Evolutionary conservation across 2,113 vertebrate genomes (phyloP).

Genomic region (Neodontobutis hainanensis): DNA sequence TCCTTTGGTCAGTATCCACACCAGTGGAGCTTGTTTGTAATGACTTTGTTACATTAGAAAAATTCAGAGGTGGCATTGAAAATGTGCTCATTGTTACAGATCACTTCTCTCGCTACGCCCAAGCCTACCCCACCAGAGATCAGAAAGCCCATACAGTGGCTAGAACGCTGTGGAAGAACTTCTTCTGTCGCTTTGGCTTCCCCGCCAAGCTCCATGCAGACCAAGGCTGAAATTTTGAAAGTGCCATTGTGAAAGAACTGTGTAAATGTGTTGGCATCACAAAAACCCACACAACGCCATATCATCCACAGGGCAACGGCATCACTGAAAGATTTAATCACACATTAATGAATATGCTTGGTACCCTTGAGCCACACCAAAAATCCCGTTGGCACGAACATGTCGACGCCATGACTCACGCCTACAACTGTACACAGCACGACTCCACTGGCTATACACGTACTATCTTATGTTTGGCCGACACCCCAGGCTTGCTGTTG

Average conservation of each 20-base stretch:
- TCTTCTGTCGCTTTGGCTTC: slow-evolving; percentile 18
- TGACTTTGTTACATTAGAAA: slow-evolving; percentile 27
- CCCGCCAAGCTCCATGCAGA: slow-evolving; percentile 19
- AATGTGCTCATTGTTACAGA: slow-evolving; percentile 27
- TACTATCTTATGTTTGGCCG: slow-evolving; percentile 16
- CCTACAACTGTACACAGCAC: slow-evolving; percentile 4
- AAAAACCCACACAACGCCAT: too few species aligned
- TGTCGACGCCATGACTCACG: slow-evolving; percentile 13
- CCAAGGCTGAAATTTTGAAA: slow-evolving; percentile 26
- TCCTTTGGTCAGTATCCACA: slow-evolving; percentile 16
- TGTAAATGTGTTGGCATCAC: slow-evolving; percentile 17
- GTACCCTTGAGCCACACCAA: slow-evolving; percentile 4
- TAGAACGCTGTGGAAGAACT: slow-evolving; percentile 9
- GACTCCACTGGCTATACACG: not conserved
- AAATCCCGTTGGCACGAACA: not conserved
- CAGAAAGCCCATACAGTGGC: slow-evolving; percentile 8
- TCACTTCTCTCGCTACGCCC: slow-evolving; percentile 13
- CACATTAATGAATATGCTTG: slow-evolving; percentile 11
- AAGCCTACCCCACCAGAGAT: slow-evolving; percentile 27
- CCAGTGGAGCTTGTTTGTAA: slow-evolving; percentile 3
- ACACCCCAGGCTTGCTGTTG: slow-evolving; percentile 9
- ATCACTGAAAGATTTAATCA: slow-evolving; percentile 7
- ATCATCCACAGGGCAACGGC: too few species aligned
- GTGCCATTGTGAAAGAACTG: slow-evolving; percentile 10
- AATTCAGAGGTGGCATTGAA: not conserved